Evolutionary conservation across 1,140 invertebrate genomes (phyloP).

Genomic region (Zaprionus tsacasi): DNA sequence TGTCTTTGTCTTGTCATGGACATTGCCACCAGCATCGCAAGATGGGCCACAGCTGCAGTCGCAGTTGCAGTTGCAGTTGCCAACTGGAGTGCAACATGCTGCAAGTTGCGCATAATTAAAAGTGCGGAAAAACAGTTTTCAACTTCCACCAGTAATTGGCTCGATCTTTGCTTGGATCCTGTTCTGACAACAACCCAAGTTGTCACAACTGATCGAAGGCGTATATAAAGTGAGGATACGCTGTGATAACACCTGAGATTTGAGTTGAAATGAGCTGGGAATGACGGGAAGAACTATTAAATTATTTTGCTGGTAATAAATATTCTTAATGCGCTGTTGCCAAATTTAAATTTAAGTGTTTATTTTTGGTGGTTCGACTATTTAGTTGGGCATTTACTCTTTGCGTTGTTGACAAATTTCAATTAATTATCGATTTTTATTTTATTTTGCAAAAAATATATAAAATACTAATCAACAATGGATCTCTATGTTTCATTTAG

Average conservation of each 20-base stretch:
- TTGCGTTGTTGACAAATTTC: no score
- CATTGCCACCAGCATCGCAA: conserved; percentile 55
- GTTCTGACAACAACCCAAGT: neutral
- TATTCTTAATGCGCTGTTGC: no score
- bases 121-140: conserved; percentile 52
- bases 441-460: no score
- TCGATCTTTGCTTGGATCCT: conserved; percentile 34
- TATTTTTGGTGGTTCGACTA: no score
- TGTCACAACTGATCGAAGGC: neutral
- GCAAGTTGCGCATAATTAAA: conserved; percentile 70
- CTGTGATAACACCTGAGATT: neutral
- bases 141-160: conserved; percentile 52
- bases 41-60: neutral
- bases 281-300: neutral
- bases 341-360: no score
- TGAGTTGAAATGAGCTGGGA: neutral
- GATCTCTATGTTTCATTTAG: no score
- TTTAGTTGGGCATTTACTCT: no score
- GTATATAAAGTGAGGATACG: neutral
- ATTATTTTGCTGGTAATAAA: neutral
- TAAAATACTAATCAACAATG: no score
- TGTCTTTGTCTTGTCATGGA: conserved; percentile 54
- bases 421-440: no score
- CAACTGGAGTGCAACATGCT: conserved; percentile 24
- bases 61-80: conserved; percentile 26